Conservation (phyloP, 2,113 vertebrate species). For the Nothobranchius kuhntae region DNA sequence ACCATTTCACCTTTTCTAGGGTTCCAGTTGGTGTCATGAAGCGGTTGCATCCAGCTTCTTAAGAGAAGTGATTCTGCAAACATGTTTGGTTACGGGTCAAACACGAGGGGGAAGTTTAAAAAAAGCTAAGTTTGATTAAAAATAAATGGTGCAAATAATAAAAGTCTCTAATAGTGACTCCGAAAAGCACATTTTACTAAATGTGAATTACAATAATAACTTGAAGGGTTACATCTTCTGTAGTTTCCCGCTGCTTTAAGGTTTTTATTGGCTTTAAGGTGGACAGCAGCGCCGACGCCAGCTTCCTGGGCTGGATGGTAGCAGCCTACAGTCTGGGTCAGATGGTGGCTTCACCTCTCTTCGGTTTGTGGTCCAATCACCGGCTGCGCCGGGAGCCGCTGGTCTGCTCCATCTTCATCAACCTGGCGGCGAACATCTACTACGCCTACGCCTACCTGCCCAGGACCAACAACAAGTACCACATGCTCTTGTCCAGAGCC, state of each 20-base stretch:
- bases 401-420: conserved; percentile 86
- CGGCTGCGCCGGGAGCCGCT: conserved; percentile 90
- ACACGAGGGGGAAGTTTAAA: too few species aligned
- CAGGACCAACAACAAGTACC: conserved; percentile 86
- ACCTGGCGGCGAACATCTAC: conserved; percentile 88
- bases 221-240: too few species aligned
- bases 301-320: conserved; percentile 96
- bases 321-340: conserved; percentile 94
- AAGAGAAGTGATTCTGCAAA: background rate
- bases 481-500: conserved; percentile 88
- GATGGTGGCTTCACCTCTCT: conserved; percentile 92
- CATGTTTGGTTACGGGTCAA: too few species aligned
- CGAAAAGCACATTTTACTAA: too few species aligned
- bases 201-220: too few species aligned
- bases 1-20: background rate
- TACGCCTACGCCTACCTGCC: conserved; percentile 89
- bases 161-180: too few species aligned
- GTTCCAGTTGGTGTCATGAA: background rate
- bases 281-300: conserved; percentile 83
- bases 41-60: too few species aligned
- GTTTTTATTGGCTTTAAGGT: conserved; percentile 69
- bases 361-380: conserved; percentile 94
- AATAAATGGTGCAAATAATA: background rate
- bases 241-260: too few species aligned
- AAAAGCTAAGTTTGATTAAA: background rate